Base-by-base conservation (phyloP, 2,797 vertebrate species). In the Karalla daura region DNA sequence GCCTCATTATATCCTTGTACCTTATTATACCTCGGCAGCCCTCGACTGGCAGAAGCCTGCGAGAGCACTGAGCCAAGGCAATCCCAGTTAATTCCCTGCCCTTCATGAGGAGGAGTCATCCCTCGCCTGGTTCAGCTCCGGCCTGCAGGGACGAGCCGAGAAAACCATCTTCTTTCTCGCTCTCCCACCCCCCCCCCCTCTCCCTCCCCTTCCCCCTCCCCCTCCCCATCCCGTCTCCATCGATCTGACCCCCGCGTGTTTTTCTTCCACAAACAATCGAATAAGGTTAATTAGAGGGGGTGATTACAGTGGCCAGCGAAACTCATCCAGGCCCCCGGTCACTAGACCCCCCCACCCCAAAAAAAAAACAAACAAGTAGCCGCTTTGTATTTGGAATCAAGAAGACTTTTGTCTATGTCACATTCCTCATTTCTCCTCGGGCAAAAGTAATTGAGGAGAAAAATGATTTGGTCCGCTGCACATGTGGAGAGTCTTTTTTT, bases 71-170 rank as follows among this genome's bases (percentile, higher is more conserved):
- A 92, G 90, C 88, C 83, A 33, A 68, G 63, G 73, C 88, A 88
- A 92, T 93, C 90, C 90, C 37, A 86, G 74, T 91, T 91, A 89
- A 91, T 89, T 78, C 90, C 83, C 71, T 74, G 63, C 70, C 73
- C 86, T 86, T 81, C 86, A 86, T 89, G 88, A 90, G 88, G 88
- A n/a, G 89, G 84, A 84, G 72, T 70, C 74, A 60, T 83, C 69
- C 72, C 72, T 74, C 52, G 58, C 82, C 83, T 79, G 65, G 80
- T 90, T 80, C 61, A 59, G 84, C 78, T 76, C 83, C 47, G 74
- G 81, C 72, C 84, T 85, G 80, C 64, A 77, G 82, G 73, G 84
- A 78, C 36, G 53, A 80, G 54, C 51, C 7, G 54, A 81, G 78
- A 81, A 83, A 65, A 61, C 60, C 72, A 21, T 70, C 79, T 51